Base-by-base conservation (phyloP, 1,140 invertebrate species). In the Heliconius hewitsoni region DNA sequence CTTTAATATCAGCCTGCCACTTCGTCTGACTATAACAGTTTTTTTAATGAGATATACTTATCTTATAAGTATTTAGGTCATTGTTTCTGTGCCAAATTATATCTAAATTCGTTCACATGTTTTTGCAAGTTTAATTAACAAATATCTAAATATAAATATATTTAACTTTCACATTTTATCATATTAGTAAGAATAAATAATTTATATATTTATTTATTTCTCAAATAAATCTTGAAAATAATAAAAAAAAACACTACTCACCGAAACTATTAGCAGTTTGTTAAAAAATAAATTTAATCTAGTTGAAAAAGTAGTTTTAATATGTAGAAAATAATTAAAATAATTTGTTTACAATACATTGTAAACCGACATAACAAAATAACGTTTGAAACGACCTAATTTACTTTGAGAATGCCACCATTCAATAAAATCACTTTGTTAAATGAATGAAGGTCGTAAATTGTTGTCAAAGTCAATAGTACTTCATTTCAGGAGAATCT, bases 341-440 rank as follows among this genome's bases (percentile, higher is more conserved):
- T 27, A 9, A 16, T 66, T 66, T 66, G 60, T 0, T 16, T 66
- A 66, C 60, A 66, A 66, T 27, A 66, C 60, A 66, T 30, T 27
- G 55, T 57, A 57, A 46, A 16, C 42, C 42, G 39, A 42, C 39
- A 42, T 42, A 42, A 42, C 39, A 42, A 13, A 46, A 57, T 23
- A 9, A 23, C 1, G 23, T n/a, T 66, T 23, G 11, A 30, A 66
- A 66, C 60, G 23, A 66, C 11, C 23, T 66, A 30, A 66, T 66
- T 66, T 66, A 30, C 60, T 66, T 66, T 4, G 23, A 16, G 27
- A 66, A 66, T 66, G 60, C 9, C 27, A 30, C 60, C 23, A 66
- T 66, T 66, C 60, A 66, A 27, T 66, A 66, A 66, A 66, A 66
- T 30, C 30, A 66, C 60, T 66, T 66, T 66, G 60, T 66, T 30